Evolutionary conservation across 2,888 invertebrate genomes (phyloP).

Genomic region (Ormyrus labotus): DNA sequence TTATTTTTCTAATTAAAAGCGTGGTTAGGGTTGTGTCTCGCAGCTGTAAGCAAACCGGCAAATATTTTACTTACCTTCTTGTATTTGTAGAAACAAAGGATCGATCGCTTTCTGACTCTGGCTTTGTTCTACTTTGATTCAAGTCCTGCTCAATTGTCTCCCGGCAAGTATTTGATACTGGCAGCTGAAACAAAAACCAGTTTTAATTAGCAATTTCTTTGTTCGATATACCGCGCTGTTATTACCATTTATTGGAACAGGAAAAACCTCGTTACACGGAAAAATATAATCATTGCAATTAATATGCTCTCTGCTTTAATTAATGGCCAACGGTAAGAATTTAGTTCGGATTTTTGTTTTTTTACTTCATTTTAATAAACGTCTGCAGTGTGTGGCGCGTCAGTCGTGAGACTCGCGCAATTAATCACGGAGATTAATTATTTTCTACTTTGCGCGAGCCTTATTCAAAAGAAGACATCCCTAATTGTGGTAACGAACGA

Average conservation of each 20-base stretch:
- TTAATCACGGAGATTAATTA: slow-evolving; percentile 52
- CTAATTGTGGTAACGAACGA: slow-evolving; percentile 4
- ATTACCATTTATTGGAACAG: too few relatives aligned
- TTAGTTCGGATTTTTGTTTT: slow-evolving; percentile 1
- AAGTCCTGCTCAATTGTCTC: slow-evolving; percentile 36
- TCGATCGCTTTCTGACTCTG: slow-evolving; percentile 33
- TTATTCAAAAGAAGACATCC: not conserved
- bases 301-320: not conserved
- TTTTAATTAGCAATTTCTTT: slow-evolving; percentile 38
- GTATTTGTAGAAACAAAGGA: slow-evolving; percentile 32
- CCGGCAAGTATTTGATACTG: slow-evolving; percentile 2
- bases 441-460: slow-evolving; percentile 17
- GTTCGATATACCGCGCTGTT: not conserved
- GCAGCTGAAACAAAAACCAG: slow-evolving; percentile 44
- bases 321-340: not conserved
- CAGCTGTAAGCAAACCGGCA: not conserved
- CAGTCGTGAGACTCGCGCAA: not conserved
- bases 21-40: not conserved
- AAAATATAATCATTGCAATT: too few relatives aligned
- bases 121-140: slow-evolving; percentile 38
- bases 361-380: slow-evolving; percentile 32
- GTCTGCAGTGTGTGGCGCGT: slow-evolving; percentile 11
- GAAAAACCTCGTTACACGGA: too few relatives aligned
- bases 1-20: too few relatives aligned
- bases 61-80: slow-evolving; percentile 33